A percentile compares a stretch with the other conserved stretches of the same genome.
Evolutionary conservation across 2,797 vertebrate genomes (phyloP).

Genomic region (Nothura maculosa): DNA sequence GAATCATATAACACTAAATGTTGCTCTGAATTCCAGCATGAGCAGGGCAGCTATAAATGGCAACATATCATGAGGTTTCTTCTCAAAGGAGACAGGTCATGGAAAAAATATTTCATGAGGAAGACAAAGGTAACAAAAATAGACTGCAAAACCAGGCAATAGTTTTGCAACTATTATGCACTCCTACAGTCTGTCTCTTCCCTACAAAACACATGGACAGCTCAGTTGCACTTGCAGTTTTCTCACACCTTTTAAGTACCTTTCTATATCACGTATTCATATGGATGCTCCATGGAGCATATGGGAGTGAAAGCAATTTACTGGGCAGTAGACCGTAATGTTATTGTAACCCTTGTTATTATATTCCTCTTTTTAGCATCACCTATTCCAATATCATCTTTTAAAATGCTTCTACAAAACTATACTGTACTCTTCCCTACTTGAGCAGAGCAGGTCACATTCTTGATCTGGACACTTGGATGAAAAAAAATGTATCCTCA

Average conservation of each 20-base stretch:
- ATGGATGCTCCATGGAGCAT: background rate
- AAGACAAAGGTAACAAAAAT: background rate
- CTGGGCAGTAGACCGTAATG: background rate
- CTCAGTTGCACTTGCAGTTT: background rate
- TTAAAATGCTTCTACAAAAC: background rate
- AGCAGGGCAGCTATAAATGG: background rate
- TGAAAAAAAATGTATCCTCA: slow-evolving; percentile 11
- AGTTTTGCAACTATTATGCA: background rate
- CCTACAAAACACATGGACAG: background rate
- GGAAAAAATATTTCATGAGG: background rate
- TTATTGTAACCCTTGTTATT: background rate
- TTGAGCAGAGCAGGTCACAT: background rate
- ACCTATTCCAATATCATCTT: background rate
- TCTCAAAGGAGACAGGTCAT: background rate
- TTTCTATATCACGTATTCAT: background rate
- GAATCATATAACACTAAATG: background rate
- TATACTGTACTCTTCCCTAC: background rate
- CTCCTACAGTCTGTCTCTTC: background rate
- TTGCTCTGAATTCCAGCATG: background rate
- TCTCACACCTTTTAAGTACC: background rate
- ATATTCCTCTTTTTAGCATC: background rate
- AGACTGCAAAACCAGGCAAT: background rate
- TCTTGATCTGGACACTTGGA: slow-evolving; percentile 29
- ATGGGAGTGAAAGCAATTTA: background rate
- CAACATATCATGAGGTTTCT: background rate